Conservation (phyloP, 2,797 vertebrate species). For the Xenops minutus region DNA sequence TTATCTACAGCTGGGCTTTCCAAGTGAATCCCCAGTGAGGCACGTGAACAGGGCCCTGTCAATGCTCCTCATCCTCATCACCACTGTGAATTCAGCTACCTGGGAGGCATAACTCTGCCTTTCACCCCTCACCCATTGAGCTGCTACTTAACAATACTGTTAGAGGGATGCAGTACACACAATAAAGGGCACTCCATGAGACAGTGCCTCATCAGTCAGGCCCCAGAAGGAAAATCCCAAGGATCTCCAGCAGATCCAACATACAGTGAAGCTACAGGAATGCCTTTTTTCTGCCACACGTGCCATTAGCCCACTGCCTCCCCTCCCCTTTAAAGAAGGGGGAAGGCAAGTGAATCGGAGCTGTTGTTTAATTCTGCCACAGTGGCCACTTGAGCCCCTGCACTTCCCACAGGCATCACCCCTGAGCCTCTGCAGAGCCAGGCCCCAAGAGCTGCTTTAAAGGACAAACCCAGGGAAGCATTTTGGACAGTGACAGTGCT, state of each 20-base stretch:
- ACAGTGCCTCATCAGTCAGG: background rate
- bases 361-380: slow-evolving; percentile 3
- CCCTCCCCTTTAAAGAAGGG: background rate
- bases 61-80: background rate
- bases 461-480: background rate
- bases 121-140: background rate
- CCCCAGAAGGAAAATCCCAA: background rate
- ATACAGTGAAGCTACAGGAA: background rate
- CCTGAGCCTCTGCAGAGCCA: background rate
- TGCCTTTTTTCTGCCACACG: background rate
- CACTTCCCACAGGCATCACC: slow-evolving; percentile 1
- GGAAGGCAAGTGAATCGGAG: background rate
- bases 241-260: background rate
- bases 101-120: background rate
- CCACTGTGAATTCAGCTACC: background rate
- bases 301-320: background rate
- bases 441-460: background rate
- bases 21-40: background rate
- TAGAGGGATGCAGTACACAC: background rate
- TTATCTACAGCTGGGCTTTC: background rate
- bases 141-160: background rate
- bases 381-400: slow-evolving; percentile 21
- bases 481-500: background rate
- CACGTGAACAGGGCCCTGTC: background rate
- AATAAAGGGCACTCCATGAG: background rate